Conservation (phyloP, 1,140 invertebrate genomes). For the Platorchestia sp. region DNA sequence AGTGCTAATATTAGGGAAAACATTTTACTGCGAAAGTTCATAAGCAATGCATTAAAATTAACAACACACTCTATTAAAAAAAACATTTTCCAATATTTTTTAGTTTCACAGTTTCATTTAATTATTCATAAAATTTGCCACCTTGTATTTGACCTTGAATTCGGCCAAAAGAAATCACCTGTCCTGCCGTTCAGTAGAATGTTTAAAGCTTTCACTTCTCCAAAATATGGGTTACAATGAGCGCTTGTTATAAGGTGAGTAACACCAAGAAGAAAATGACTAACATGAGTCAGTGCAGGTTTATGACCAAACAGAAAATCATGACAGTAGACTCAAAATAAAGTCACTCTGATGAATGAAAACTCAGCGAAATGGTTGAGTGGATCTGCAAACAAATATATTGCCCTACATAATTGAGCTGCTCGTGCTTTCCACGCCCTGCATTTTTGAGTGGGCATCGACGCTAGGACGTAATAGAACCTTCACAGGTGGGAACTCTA, state of each 20-base stretch:
- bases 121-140: not conserved
- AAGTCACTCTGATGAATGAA: not conserved
- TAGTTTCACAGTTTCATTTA: not conserved
- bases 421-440: too few relatives aligned
- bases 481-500: too few relatives aligned
- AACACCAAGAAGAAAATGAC: not conserved
- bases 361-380: not conserved
- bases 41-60: not conserved
- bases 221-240: not conserved
- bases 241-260: not conserved
- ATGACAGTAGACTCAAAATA: not conserved
- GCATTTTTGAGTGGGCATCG: too few relatives aligned
- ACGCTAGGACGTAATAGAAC: too few relatives aligned
- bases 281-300: not conserved
- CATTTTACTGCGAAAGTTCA: not conserved
- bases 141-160: not conserved
- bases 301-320: not conserved
- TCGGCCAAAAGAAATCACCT: not conserved
- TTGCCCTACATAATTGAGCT: not conserved
- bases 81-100: not conserved
- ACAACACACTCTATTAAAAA: not conserved
- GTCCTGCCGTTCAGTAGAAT: not conserved
- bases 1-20: not conserved
- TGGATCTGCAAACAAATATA: not conserved
- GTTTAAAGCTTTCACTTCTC: not conserved